phyloP scores from a whole-genome alignment of 1,140 invertebrate species.

The Lucilia cuprina region DNA sequence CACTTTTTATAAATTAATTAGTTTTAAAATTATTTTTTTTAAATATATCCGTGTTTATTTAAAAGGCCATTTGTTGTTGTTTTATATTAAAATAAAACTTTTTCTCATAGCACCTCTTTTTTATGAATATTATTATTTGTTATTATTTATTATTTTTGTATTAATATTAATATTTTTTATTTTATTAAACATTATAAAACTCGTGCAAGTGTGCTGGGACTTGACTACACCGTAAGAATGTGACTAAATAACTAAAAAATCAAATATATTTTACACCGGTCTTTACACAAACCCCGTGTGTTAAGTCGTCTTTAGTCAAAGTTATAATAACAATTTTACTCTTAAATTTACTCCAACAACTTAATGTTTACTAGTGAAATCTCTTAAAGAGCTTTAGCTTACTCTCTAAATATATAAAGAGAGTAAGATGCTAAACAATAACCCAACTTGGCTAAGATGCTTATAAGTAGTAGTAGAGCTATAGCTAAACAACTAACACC shows the following conservation, averaged over 20 bases:
- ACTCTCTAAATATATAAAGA: too few species aligned
- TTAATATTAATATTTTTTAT: neutral
- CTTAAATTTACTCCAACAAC: neutral
- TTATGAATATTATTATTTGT: neutral
- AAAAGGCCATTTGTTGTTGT: neutral
- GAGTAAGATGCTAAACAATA: too few species aligned
- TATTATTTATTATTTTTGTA: neutral
- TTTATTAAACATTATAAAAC: neutral
- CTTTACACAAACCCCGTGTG: neutral
- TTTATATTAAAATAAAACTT: neutral
- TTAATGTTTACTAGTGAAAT: neutral
- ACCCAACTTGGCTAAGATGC: too few species aligned
- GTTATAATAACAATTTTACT: neutral
- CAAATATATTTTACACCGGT: constrained; percentile 19
- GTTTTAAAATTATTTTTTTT: too few species aligned
- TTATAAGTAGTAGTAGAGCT: too few species aligned
- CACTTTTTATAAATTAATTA: too few species aligned
- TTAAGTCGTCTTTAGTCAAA: neutral
- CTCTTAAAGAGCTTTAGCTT: neutral
- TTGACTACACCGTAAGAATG: constrained; percentile 13
- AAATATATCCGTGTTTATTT: neutral
- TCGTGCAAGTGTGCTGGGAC: neutral
- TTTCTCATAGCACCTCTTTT: neutral
- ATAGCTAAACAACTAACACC: too few species aligned
- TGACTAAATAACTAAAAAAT: constrained; percentile 23